These are phyloP conservation scores for Catharus bicknelli DNA, from an alignment of 2,113 vertebrate species.

Conservation along the genomic window DNA sequence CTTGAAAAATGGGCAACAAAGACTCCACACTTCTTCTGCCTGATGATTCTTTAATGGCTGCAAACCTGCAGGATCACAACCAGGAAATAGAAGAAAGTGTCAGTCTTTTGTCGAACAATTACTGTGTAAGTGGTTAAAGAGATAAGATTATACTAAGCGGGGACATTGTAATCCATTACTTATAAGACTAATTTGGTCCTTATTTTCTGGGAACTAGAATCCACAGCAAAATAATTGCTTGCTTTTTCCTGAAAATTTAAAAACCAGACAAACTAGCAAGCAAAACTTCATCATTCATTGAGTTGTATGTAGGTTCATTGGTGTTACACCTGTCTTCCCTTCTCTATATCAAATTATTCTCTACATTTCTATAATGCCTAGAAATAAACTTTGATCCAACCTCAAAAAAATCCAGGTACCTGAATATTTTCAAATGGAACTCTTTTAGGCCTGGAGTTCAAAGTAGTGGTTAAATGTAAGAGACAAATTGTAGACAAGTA, in stretches of 20 bases:
- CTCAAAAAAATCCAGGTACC: background rate
- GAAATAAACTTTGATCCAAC: background rate
- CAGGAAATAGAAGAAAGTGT: slow-evolving; percentile 29
- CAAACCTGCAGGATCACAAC: slow-evolving; percentile 31
- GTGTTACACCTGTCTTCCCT: background rate
- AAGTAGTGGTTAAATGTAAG: background rate
- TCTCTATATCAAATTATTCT: background rate
- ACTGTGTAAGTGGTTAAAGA: slow-evolving; percentile 47
- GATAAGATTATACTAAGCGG: background rate
- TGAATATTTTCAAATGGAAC: background rate
- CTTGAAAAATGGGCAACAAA: slow-evolving; percentile 29
- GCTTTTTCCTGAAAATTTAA: background rate
- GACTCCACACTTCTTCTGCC: background rate
- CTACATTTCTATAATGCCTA: background rate
- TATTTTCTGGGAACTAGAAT: slow-evolving; percentile 19
- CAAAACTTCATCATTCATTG: background rate
- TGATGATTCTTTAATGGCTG: slow-evolving; percentile 49
- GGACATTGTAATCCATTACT: slow-evolving; percentile 33
- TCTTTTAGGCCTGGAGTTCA: background rate
- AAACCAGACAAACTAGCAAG: background rate
- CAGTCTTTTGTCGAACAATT: slow-evolving; percentile 32
- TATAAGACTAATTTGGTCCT: slow-evolving; percentile 23
- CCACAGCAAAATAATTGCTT: background rate
- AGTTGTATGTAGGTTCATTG: background rate
- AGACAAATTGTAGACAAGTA: background rate